These are phyloP conservation scores for Leistus spinibarbis DNA, from an alignment of 2,888 invertebrate genomes.

Conservation along the genomic window DNA sequence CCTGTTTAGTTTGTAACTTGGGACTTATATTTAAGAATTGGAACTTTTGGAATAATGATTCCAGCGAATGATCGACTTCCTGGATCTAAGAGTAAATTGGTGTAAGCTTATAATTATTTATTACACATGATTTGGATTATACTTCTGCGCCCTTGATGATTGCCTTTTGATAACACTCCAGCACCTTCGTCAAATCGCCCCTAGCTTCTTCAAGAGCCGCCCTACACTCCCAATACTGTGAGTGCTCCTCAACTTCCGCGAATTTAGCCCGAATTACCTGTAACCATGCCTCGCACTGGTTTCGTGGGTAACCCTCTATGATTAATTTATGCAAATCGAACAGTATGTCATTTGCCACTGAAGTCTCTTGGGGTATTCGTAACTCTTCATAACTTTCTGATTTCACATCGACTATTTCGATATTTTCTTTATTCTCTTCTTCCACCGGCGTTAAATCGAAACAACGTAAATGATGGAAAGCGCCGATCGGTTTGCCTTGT, in stretches of 20 bases:
- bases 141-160: conserved; percentile 65
- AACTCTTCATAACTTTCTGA: conserved; percentile 50
- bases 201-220: conserved; percentile 63
- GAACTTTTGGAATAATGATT: conserved; percentile 63
- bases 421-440: conserved; percentile 63
- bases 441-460: conserved; percentile 54
- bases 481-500: conserved; percentile 59
- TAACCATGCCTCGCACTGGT: conserved; percentile 64
- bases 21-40: conserved; percentile 64
- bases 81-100: conserved; percentile 55
- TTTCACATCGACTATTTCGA: conserved; percentile 54
- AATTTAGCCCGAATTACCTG: conserved; percentile 60
- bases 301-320: conserved; percentile 62
- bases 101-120: neutral
- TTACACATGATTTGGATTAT: conserved; percentile 12
- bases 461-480: conserved; percentile 63
- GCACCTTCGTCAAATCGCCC: conserved; percentile 62
- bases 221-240: conserved; percentile 67
- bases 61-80: conserved; percentile 61
- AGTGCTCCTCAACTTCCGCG: conserved; percentile 54
- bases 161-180: conserved; percentile 66
- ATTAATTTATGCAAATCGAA: conserved; percentile 61
- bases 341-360: conserved; percentile 58
- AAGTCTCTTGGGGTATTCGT: conserved; percentile 45
- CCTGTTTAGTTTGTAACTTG: conserved; percentile 47